Percentiles rank a stretch among this genome's conserved stretches.
Evolutionary conservation across 2,797 vertebrate genomes (phyloP).

Genomic region (Orientallactaga sibirica): DNA sequence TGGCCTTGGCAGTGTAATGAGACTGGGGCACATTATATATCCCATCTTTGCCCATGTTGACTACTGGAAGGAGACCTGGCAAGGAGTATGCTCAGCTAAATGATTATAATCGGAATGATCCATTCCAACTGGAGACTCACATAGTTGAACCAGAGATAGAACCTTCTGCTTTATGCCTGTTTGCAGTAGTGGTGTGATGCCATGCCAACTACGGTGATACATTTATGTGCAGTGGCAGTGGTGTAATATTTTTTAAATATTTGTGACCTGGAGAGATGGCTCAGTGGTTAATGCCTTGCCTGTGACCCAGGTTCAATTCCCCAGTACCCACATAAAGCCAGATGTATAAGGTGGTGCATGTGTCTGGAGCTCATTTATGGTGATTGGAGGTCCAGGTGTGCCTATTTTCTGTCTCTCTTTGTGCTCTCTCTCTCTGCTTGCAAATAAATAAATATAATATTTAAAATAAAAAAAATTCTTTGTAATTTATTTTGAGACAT

Average conservation of each 20-base stretch:
- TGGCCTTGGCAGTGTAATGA: neutral
- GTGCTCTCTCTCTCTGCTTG: too few species aligned
- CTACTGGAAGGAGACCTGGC: neutral
- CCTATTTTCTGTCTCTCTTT: too few species aligned
- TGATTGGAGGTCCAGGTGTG: too few species aligned
- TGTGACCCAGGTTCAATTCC: too few species aligned
- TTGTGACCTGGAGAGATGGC: too few species aligned
- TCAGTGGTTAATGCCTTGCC: too few species aligned
- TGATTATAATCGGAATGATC: neutral
- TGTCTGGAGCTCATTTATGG: too few species aligned
- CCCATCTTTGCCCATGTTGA: neutral
- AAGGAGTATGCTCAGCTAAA: neutral
- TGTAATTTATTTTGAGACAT: neutral
- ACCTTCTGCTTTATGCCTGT: neutral
- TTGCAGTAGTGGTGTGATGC: neutral
- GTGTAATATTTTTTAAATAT: too few species aligned
- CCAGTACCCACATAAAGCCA: too few species aligned
- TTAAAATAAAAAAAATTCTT: neutral
- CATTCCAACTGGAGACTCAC: neutral
- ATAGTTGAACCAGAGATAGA: neutral
- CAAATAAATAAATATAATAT: too few species aligned
- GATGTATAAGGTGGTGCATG: too few species aligned
- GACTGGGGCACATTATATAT: neutral
- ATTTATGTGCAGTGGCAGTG: neutral
- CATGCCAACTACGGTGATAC: neutral